These are phyloP conservation scores for Labia minor DNA, from an alignment of 2,888 invertebrate species.

Conservation along the genomic window DNA sequence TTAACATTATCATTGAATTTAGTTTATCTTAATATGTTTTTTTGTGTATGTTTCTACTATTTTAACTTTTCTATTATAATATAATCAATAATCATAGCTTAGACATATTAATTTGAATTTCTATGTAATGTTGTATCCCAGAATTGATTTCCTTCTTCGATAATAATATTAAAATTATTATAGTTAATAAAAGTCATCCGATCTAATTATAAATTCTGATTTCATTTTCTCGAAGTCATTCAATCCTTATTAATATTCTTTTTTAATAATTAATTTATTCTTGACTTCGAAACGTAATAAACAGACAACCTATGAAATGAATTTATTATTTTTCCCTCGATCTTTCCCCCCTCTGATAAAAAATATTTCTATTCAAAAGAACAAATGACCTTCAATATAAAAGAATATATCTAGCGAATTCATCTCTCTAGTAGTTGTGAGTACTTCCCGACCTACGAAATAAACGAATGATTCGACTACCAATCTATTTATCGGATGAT, in stretches of 20 bases:
- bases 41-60: too few relatives aligned
- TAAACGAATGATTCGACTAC: too few relatives aligned
- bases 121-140: too few relatives aligned
- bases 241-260: neutral
- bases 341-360: too few relatives aligned
- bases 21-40: too few relatives aligned
- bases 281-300: neutral
- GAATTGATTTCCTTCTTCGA: too few relatives aligned
- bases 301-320: neutral
- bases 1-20: too few relatives aligned
- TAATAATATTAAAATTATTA: neutral
- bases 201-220: slow-evolving; percentile 4
- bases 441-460: too few relatives aligned
- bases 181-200: neutral
- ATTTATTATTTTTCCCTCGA: neutral
- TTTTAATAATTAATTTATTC: slow-evolving; percentile 3
- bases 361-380: neutral
- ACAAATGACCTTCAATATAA: neutral
- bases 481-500: too few relatives aligned
- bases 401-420: neutral
- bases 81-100: too few relatives aligned
- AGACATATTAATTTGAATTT: too few relatives aligned
- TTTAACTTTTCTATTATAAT: too few relatives aligned
- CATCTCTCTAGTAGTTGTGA: neutral
- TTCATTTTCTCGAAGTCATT: neutral